Evolutionary conservation across 92 coral and sea anemone genomes (phyloP).

Genomic region (Montipora capitata): DNA sequence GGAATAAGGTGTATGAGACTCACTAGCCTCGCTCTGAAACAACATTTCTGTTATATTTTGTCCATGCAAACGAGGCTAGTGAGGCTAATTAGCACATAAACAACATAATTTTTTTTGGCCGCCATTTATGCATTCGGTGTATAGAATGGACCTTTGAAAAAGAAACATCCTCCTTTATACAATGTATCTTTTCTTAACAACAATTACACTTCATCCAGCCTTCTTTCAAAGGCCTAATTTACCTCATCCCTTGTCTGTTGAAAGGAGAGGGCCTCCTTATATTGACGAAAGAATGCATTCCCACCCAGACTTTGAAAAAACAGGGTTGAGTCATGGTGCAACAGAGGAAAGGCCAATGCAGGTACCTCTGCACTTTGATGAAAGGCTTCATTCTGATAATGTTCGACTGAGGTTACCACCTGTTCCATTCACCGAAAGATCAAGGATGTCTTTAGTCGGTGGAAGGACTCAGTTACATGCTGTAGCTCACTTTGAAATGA

Average conservation of each 20-base stretch:
- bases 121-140: too few relatives aligned
- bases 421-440: not conserved
- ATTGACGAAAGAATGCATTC: constrained; percentile 1
- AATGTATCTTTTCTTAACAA: not conserved
- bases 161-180: too few relatives aligned
- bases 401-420: constrained; percentile 31
- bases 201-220: not conserved
- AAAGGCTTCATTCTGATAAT: constrained; percentile 28
- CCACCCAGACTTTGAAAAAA: constrained; percentile 6
- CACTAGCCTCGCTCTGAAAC: too few relatives aligned
- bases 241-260: constrained; percentile 15
- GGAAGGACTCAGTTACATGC: constrained; percentile 5
- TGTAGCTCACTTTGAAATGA: not conserved
- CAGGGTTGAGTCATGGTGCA: not conserved
- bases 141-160: too few relatives aligned
- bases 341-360: not conserved
- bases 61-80: too few relatives aligned
- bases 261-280: constrained; percentile 9
- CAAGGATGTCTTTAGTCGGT: constrained; percentile 26
- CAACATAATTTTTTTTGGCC: too few relatives aligned
- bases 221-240: constrained; percentile 31
- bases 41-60: too few relatives aligned
- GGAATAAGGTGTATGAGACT: too few relatives aligned
- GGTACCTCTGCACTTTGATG: constrained; percentile 16
- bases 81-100: too few relatives aligned